Base-by-base conservation (phyloP, 2,113 vertebrate species). In the Falcunculus frontatus region DNA sequence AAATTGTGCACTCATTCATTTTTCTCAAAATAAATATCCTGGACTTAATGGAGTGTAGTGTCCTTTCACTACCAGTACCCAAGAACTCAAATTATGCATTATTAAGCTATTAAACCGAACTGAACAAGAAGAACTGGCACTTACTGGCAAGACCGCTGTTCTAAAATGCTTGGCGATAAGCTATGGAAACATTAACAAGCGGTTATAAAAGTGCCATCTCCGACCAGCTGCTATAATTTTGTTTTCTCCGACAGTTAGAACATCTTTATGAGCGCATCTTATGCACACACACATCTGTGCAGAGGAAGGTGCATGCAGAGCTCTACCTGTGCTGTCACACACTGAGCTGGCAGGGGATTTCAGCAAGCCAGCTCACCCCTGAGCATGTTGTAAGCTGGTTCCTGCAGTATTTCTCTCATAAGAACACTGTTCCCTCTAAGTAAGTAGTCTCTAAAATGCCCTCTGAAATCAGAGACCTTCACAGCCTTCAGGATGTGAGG, bases 21-120 rank as follows among this genome's bases (percentile, higher is more conserved):
- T 88, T 91, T 81, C 76, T 93, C 62, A 93, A 93, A 95, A 95
- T 94, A 92, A 87, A 94, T 82, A 95, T 90, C 89, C 77, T 88
- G 93, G 65, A 74, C 68, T 95, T 95, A 93, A 95, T 95, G 94
- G 92, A 95, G 77, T 87, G 1, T 74, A 55, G 77, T 60, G 80
- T 96, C 87, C 84, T 95, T 93, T 96, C 87, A 86, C 93, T 62
- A 95, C 53, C 81, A 73, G 68, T 53, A 84, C 59, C 10, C 52
- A 95, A 73, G 87, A 77, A 89, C 91, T 94, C 62, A 73, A 97
- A 94, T 96, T 96, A 95, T 35, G n/a, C 57, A 52, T 92, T 72
- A 95, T 96, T 89, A 94, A 93, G 88, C 88, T 77, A 70, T 96
- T 96, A 91, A 94, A 89, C 52, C 13, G 78, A 91, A 80, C 23